Conservation (phyloP, 2,113 vertebrate genomes). For the Prinia subflava region DNA sequence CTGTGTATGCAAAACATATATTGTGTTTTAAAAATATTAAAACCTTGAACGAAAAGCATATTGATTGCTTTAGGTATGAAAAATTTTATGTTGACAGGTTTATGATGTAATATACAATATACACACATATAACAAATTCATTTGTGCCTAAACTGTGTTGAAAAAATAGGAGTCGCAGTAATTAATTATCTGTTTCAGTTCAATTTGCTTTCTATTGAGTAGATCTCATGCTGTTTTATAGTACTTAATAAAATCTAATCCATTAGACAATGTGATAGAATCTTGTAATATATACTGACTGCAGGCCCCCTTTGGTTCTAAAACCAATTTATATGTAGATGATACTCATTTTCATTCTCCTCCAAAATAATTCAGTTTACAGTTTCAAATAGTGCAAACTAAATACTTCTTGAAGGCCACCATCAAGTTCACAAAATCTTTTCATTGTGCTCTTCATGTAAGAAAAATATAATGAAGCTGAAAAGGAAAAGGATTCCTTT, state of each 20-base stretch:
- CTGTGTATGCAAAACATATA: neutral
- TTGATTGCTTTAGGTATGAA: neutral
- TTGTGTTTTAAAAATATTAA: neutral
- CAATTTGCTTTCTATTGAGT: conserved; percentile 69
- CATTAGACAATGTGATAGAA: conserved; percentile 73
- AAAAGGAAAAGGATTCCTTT: neutral
- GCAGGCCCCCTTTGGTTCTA: conserved; percentile 69
- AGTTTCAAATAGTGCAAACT: conserved; percentile 71
- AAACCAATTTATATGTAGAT: conserved; percentile 85
- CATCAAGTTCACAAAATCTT: neutral
- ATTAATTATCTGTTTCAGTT: conserved; percentile 77
- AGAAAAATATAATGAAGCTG: neutral
- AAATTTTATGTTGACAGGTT: conserved; percentile 12
- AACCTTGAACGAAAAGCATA: conserved; percentile 9
- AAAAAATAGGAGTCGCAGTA: conserved; percentile 65
- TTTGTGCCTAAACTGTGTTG: conserved; percentile 5
- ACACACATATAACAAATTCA: neutral
- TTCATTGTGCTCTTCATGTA: neutral
- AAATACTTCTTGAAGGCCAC: conserved; percentile 43
- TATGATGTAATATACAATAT: conserved; percentile 16
- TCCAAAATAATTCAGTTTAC: conserved; percentile 74
- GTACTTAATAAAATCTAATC: conserved; percentile 78
- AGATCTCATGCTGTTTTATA: conserved; percentile 68
- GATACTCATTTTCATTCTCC: conserved; percentile 72
- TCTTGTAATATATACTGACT: conserved; percentile 73